phyloP scores from a whole-genome alignment of 1,140 invertebrate species.

The Panagrolaimus sp. region DNA sequence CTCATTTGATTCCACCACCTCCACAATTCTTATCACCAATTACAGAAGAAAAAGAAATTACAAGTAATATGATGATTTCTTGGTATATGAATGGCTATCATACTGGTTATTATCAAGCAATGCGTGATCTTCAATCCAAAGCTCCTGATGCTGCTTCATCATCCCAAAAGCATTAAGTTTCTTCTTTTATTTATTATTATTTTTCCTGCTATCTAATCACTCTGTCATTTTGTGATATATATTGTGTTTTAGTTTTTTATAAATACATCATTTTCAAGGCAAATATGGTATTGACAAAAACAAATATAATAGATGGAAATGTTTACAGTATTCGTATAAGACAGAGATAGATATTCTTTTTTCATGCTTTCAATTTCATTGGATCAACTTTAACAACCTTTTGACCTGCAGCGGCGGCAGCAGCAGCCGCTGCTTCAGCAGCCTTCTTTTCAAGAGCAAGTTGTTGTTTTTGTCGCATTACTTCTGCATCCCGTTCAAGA shows the following conservation, averaged over 20 bases:
- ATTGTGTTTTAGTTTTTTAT: not conserved
- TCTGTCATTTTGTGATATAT: too few relatives aligned
- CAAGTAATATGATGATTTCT: constrained; percentile 78
- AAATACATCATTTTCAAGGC: not conserved
- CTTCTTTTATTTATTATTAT: not conserved
- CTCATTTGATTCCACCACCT: constrained; percentile 62
- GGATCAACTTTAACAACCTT: constrained; percentile 10
- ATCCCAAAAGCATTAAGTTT: not conserved
- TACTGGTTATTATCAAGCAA: constrained; percentile 70
- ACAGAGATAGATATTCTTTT: too few relatives aligned
- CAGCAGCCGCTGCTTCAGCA: not conserved
- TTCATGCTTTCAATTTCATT: not conserved
- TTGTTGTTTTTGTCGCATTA: constrained; percentile 7
- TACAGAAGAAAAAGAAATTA: constrained; percentile 65
- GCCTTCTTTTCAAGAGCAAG: not conserved
- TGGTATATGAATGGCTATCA: constrained; percentile 89
- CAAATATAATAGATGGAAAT: not conserved
- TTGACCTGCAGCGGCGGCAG: constrained; percentile 1
- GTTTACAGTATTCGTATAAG: not conserved
- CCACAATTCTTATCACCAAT: constrained; percentile 56
- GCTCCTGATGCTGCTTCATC: not conserved
- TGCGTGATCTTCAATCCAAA: constrained; percentile 7
- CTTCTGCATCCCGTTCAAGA: not conserved
- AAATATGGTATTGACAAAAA: not conserved
- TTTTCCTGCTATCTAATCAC: not conserved